Conservation (phyloP, 2,797 vertebrate genomes). For the Pipistrellus nathusii region DNA sequence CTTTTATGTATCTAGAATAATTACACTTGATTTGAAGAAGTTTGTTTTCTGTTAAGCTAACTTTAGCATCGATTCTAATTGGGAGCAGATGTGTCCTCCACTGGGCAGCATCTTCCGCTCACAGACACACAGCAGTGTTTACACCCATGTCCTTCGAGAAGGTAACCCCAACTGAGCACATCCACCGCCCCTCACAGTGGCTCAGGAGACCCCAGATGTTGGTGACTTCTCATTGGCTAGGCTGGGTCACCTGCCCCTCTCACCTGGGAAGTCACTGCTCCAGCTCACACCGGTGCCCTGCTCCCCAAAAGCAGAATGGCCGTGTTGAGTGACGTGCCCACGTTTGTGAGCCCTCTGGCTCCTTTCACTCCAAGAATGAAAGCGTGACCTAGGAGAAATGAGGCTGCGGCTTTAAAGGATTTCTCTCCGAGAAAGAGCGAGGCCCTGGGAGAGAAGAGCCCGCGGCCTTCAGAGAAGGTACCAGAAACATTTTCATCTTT, state of each 20-base stretch:
- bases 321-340: slow-evolving; percentile 12
- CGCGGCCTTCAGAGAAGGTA: slow-evolving; percentile 66
- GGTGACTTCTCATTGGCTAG: not conserved
- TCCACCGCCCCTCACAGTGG: not conserved
- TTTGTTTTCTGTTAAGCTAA: slow-evolving; percentile 72
- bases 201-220: not conserved
- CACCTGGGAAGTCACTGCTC: not conserved
- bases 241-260: not conserved
- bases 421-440: slow-evolving; percentile 44
- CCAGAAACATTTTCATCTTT: slow-evolving; percentile 73
- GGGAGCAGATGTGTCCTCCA: slow-evolving; percentile 36
- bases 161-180: rapidly evolving
- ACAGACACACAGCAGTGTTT: not conserved
- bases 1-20: slow-evolving; percentile 78
- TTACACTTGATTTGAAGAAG: slow-evolving; percentile 73
- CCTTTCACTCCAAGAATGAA: slow-evolving; percentile 68
- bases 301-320: not conserved
- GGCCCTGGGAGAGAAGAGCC: slow-evolving; percentile 69
- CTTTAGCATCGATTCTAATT: slow-evolving; percentile 57
- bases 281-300: not conserved
- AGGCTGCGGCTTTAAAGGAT: slow-evolving; percentile 58
- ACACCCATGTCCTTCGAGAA: not conserved
- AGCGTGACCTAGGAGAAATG: slow-evolving; percentile 67
- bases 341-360: slow-evolving; percentile 39
- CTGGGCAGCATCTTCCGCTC: not conserved